Evolutionary conservation across 2,113 vertebrate species (phyloP).

Genomic region (Pseudolaguvia tuberculata): DNA sequence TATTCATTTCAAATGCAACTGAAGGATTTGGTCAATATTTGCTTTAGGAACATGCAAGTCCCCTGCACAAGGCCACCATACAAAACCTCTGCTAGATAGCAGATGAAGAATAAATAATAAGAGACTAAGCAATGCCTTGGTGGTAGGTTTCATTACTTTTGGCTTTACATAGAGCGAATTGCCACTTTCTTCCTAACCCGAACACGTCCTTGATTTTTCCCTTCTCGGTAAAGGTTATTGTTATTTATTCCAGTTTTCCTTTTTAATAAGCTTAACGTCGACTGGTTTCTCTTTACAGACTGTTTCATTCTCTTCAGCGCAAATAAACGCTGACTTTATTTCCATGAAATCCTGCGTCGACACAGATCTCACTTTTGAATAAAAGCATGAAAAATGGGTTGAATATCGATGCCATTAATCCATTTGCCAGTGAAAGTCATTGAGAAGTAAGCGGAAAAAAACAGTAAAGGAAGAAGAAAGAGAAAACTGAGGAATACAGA

Average conservation of each 20-base stretch:
- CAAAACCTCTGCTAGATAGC: conserved; percentile 43
- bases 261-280: conserved; percentile 96
- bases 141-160: conserved; percentile 62
- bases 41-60: conserved; percentile 49
- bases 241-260: conserved; percentile 61
- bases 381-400: conserved; percentile 98
- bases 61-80: conserved; percentile 38
- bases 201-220: conserved; percentile 54
- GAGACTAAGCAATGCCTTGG: conserved; percentile 41
- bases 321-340: conserved; percentile 97
- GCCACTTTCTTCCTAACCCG: conserved; percentile 58
- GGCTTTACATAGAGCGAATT: conserved; percentile 53
- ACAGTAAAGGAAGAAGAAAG: conserved; percentile 55
- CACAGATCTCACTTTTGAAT: conserved; percentile 99
- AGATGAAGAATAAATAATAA: conserved; percentile 44
- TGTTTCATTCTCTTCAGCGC: conserved; percentile 82
- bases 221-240: conserved; percentile 51
- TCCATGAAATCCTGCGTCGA: conserved; percentile 98
- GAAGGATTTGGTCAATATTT: conserved; percentile 53
- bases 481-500: conserved; percentile 64
- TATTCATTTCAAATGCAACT: conserved; percentile 52
- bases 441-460: conserved; percentile 56
- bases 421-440: conserved; percentile 88
- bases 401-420: conserved; percentile 96
- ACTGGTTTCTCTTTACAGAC: conserved; percentile 92